phyloP scores from a whole-genome alignment of 2,797 vertebrate species.

The Melanotaenia boesemani region DNA sequence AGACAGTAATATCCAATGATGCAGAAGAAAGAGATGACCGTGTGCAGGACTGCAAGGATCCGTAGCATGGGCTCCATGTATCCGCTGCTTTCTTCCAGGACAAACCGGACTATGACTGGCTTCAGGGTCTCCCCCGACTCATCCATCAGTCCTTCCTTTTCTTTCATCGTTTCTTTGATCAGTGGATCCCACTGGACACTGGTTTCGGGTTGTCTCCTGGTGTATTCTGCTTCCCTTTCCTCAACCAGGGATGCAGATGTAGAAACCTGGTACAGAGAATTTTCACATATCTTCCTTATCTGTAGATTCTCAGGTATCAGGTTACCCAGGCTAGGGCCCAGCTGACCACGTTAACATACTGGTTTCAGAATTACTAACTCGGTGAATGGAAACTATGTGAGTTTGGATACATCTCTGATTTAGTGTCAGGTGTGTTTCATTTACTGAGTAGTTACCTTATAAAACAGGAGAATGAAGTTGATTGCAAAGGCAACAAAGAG shows the following conservation, averaged over 20 bases:
- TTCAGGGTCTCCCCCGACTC: constrained; percentile 41
- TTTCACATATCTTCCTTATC: too few species aligned
- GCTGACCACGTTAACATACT: too few species aligned
- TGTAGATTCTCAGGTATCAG: not conserved
- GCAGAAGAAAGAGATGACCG: constrained; percentile 96
- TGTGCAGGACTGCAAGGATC: constrained; percentile 92
- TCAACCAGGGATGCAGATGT: constrained; percentile 90
- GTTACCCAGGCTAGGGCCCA: too few species aligned
- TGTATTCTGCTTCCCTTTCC: constrained; percentile 84
- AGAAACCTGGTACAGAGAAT: constrained; percentile 85
- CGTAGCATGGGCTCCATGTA: constrained; percentile 96
- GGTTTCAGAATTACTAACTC: too few species aligned
- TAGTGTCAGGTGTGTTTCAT: not conserved
- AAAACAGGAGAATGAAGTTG: constrained; percentile 98
- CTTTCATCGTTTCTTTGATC: constrained; percentile 45
- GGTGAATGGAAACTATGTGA: too few species aligned
- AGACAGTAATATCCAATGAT: constrained; percentile 98
- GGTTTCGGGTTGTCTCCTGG: constrained; percentile 69
- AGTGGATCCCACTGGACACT: constrained; percentile 78
- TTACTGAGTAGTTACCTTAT: constrained; percentile 86
- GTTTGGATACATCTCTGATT: too few species aligned
- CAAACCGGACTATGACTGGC: constrained; percentile 88
- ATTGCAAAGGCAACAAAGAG: constrained; percentile 97
- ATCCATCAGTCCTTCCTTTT: constrained; percentile 39
- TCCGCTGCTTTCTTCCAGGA: constrained; percentile 95